Base-by-base conservation (phyloP, 2,888 invertebrate genomes). In the Eudemis profundana region DNA sequence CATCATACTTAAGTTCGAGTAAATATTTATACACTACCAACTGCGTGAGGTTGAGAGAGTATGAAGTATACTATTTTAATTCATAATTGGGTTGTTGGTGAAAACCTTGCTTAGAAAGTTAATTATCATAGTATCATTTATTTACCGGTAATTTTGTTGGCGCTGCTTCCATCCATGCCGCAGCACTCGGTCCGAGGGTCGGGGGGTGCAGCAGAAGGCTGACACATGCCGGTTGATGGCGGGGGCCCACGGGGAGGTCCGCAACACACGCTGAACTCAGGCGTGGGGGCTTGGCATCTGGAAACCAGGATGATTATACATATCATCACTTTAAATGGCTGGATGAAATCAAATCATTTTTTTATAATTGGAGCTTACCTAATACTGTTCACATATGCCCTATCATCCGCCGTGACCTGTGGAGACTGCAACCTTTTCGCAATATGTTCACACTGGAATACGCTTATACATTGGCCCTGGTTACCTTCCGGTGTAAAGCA, bases 91-190 rank as follows among this genome's bases (percentile, higher is more conserved):
- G n/a, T n/a, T n/a, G n/a, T n/a, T n/a, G n/a, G n/a, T n/a, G n/a
- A n/a, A n/a, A n/a, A n/a, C n/a, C n/a, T n/a, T n/a, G n/a, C n/a
- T n/a, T n/a, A n/a, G n/a, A n/a, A n/a, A n/a, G n/a, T n/a, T n/a
- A 23, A 3, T 5, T 23, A 23, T 23, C 5, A 5, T 3, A 21
- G n/a, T 14, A 50, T 10, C 4, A 21, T n/a, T 3, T 12, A 29
- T 44, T 36, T 74, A 82, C 85, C 83, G 42, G 78, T 69, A 49
- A 86, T 84, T 54, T 76, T 80, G 60, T 81, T 78, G 15, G 75
- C 76, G 0, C 73, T 65, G 10, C 64, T 53, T 46, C 71, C 68
- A 12, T 82, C 80, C 0, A 69, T 1, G 0, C 87, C 86, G 59
- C 87, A 87, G 70, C 86, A 87, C 8, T 75, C 70, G 0, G 78